phyloP scores from a whole-genome alignment of 2,113 vertebrate species.

The Myotis yumanensis region DNA sequence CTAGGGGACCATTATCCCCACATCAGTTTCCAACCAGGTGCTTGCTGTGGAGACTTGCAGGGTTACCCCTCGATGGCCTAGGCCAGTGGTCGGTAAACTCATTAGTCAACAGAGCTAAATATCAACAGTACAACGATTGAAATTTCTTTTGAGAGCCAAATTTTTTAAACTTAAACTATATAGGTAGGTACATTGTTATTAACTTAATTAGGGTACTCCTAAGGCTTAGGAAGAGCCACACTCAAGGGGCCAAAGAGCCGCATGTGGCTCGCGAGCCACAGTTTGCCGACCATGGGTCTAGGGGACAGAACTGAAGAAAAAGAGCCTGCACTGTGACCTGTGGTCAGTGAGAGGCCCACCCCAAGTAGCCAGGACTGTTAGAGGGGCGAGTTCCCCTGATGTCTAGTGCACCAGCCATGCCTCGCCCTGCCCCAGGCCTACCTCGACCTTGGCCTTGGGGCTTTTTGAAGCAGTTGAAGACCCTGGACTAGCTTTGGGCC shows the following conservation, averaged over 20 bases:
- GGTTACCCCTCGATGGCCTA: conserved; percentile 34
- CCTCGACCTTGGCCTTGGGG: not conserved
- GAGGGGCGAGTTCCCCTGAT: not conserved
- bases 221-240: no score
- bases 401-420: not conserved
- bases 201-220: no score
- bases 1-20: not conserved
- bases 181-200: no score
- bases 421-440: not conserved
- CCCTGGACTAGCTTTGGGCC: not conserved
- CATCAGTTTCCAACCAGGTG: not conserved
- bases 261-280: no score
- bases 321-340: not conserved
- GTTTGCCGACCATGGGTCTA: not conserved
- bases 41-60: not conserved
- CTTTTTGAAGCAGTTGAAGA: conserved; percentile 1
- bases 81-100: not conserved
- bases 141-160: no score
- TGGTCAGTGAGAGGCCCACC: not conserved
- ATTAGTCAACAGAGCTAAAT: no score
- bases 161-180: no score
- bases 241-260: no score
- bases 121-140: no score
- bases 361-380: not conserved
- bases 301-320: not conserved